A percentile compares a stretch with the other conserved stretches of the same genome.
phyloP scores from a whole-genome alignment of 2,888 invertebrate genomes.

The Zootermopsis nevadensis region DNA sequence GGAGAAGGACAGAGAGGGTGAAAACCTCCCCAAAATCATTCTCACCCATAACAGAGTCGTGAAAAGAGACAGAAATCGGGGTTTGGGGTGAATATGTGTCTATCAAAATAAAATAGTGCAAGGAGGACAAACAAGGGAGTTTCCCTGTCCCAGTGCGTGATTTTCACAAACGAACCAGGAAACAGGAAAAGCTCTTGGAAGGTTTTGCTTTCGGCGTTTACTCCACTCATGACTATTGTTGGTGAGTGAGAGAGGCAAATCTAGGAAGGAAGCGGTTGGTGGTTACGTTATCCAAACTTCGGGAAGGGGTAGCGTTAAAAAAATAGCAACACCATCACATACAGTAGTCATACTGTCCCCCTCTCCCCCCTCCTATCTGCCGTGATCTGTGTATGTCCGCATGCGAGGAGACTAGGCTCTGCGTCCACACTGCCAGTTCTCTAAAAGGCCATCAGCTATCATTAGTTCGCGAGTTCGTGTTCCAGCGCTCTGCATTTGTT shows the following conservation, averaged over 20 bases:
- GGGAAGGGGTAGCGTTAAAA: slow-evolving; percentile 10
- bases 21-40: slow-evolving; percentile 30
- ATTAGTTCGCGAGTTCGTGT: slow-evolving; percentile 21
- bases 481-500: slow-evolving; percentile 11
- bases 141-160: neutral
- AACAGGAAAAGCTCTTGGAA: slow-evolving; percentile 5
- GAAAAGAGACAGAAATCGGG: slow-evolving; percentile 13
- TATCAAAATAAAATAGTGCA: slow-evolving; percentile 28
- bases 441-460: slow-evolving; percentile 35
- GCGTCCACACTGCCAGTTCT: slow-evolving; percentile 19
- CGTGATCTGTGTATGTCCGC: slow-evolving; percentile 8
- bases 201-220: too few relatives aligned
- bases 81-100: slow-evolving; percentile 29
- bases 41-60: slow-evolving; percentile 17
- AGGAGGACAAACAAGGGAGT: slow-evolving; percentile 30
- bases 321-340: slow-evolving; percentile 27
- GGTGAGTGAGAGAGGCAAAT: slow-evolving; percentile 17
- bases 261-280: slow-evolving; percentile 30
- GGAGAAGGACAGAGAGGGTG: neutral
- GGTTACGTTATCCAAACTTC: slow-evolving; percentile 8
- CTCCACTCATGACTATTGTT: slow-evolving; percentile 16
- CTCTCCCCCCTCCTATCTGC: slow-evolving; percentile 13
- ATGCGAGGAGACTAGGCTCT: neutral
- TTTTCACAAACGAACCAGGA: slow-evolving; percentile 17
- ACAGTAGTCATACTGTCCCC: slow-evolving; percentile 18